Conservation (phyloP, 2,797 vertebrate genomes). For the Antrozous pallidus region DNA sequence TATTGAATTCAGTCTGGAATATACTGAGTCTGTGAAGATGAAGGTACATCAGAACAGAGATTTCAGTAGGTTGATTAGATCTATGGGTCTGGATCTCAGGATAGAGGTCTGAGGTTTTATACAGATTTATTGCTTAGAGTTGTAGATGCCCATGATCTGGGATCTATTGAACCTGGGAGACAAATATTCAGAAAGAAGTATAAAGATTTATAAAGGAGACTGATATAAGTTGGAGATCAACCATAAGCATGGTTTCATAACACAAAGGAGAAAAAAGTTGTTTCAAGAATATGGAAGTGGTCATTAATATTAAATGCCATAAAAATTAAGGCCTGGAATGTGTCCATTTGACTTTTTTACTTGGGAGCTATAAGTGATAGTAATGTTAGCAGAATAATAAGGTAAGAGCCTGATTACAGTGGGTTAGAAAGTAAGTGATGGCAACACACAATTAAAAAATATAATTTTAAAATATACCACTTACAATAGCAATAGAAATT, state of each 20-base stretch:
- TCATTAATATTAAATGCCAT: neutral
- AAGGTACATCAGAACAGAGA: neutral
- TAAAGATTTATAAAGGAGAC: neutral
- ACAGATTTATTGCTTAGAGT: neutral
- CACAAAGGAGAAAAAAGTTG: neutral
- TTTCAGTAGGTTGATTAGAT: neutral
- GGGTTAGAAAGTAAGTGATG: neutral
- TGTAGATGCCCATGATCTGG: neutral
- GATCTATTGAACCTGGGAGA: neutral
- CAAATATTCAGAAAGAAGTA: neutral
- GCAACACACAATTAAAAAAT: neutral
- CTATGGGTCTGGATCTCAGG: neutral
- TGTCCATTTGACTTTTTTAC: neutral
- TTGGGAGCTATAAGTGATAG: neutral
- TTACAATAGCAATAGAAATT: slow-evolving; percentile 3
- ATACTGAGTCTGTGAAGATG: neutral
- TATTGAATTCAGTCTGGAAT: neutral
- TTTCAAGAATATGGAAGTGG: neutral
- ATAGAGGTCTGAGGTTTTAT: neutral
- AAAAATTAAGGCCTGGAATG: neutral
- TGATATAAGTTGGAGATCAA: neutral
- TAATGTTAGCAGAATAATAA: neutral
- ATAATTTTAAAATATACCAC: neutral
- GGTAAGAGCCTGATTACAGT: neutral
- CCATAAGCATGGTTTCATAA: neutral